Percentiles rank a stretch among this genome's conserved stretches.
Conservation (phyloP, 2,888 invertebrate genomes). For the Hemistola chrysoprasaria region DNA sequence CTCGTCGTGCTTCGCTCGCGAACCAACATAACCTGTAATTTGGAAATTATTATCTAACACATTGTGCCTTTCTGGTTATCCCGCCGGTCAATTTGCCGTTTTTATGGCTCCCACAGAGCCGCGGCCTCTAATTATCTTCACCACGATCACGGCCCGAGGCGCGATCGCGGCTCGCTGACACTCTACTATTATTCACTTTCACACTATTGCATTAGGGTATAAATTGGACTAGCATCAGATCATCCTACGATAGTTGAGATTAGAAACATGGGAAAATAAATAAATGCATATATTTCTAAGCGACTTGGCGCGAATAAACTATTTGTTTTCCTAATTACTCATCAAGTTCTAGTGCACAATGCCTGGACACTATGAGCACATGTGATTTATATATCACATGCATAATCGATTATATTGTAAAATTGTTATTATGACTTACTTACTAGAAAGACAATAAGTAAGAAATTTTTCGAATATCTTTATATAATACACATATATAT, state of each 20-base stretch:
- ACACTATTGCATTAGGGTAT: constrained; percentile 29
- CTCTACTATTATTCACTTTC: constrained; percentile 35
- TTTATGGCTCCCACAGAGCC: constrained; percentile 81
- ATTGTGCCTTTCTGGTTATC: constrained; percentile 83
- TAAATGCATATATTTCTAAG: constrained; percentile 57
- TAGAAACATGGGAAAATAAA: constrained; percentile 74
- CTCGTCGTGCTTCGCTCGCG: constrained; percentile 64
- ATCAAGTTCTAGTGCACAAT: constrained; percentile 29
- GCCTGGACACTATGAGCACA: too few relatives aligned
- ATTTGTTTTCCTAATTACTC: constrained; percentile 72
- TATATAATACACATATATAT: too few relatives aligned
- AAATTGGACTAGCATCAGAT: constrained; percentile 27
- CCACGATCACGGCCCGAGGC: constrained; percentile 77
- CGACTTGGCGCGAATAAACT: constrained; percentile 66
- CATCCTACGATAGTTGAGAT: constrained; percentile 40
- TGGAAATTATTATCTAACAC: constrained; percentile 83
- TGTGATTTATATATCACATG: too few relatives aligned
- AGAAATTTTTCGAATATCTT: constrained; percentile 38
- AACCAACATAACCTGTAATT: constrained; percentile 80
- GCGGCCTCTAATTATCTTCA: constrained; percentile 79
- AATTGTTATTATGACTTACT: too few relatives aligned
- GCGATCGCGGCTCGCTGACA: constrained; percentile 38
- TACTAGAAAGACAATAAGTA: constrained; percentile 36
- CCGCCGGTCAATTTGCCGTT: constrained; percentile 83
- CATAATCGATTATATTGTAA: too few relatives aligned